Conservation (phyloP, 2,113 vertebrate species). For the Oncorhynchus tshawytscha region DNA sequence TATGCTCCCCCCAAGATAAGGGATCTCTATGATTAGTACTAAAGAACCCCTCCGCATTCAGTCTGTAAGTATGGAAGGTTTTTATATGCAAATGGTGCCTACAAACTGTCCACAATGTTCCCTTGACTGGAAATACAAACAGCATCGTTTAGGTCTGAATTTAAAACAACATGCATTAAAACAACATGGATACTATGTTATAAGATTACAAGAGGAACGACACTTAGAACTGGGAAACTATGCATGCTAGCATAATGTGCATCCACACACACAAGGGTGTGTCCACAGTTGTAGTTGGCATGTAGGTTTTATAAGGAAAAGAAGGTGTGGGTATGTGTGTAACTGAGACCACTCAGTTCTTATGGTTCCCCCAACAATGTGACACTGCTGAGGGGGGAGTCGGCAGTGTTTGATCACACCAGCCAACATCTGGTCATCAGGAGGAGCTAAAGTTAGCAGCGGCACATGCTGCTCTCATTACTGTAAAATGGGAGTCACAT, state of each 20-base stretch:
- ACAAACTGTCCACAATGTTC: too few relatives aligned
- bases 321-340: conserved; percentile 36
- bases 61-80: too few relatives aligned
- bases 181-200: background rate
- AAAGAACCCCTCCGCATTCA: too few relatives aligned
- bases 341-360: conserved; percentile 36
- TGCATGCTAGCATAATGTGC: conserved; percentile 13
- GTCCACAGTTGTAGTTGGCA: conserved; percentile 34
- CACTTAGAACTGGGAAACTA: background rate
- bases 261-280: conserved; percentile 25
- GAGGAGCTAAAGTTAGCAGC: conserved; percentile 64
- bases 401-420: conserved; percentile 52
- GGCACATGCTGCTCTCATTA: conserved; percentile 70
- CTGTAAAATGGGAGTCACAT: conserved; percentile 55
- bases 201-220: background rate
- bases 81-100: too few relatives aligned
- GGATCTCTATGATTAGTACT: too few relatives aligned
- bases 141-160: too few relatives aligned
- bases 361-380: conserved; percentile 69
- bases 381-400: conserved; percentile 8
- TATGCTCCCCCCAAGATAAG: background rate
- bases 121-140: too few relatives aligned
- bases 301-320: conserved; percentile 34
- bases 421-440: conserved; percentile 69
- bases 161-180: conserved; percentile 1